Conservation (phyloP, 2,888 invertebrate species). For the Drosophila helvetica region DNA sequence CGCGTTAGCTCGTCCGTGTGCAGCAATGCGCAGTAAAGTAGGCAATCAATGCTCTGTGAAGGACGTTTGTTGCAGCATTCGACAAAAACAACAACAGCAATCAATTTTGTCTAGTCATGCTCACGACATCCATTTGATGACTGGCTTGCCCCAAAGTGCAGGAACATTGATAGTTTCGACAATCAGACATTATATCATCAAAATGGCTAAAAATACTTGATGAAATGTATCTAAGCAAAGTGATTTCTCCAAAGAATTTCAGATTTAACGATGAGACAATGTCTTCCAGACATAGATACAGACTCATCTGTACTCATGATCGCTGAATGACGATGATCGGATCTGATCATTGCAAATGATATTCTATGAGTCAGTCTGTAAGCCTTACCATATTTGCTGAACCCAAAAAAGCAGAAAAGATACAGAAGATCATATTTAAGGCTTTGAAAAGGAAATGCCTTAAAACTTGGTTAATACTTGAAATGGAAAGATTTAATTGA, state of each 20-base stretch:
- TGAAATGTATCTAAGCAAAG: slow-evolving; percentile 6
- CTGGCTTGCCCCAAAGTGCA: slow-evolving; percentile 24
- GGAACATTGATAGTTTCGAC: slow-evolving; percentile 23
- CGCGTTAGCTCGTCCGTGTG: background rate
- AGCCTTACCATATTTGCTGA: background rate
- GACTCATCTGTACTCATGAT: background rate
- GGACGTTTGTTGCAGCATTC: slow-evolving; percentile 41
- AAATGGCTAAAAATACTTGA: slow-evolving; percentile 25
- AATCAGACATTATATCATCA: slow-evolving; percentile 39
- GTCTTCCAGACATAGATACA: background rate
- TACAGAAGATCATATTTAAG: no score
- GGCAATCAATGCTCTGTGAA: slow-evolving; percentile 55
- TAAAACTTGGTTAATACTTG: no score
- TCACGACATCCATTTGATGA: slow-evolving; percentile 19
- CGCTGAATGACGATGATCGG: background rate
- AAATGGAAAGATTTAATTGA: no score
- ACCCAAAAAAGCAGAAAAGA: no score
- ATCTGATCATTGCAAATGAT: no score
- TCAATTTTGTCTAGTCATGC: slow-evolving; percentile 12
- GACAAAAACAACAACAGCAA: slow-evolving; percentile 5
- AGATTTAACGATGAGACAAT: slow-evolving; percentile 23
- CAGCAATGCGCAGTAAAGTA: slow-evolving; percentile 50
- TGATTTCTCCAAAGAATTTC: slow-evolving; percentile 24
- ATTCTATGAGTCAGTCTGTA: background rate
- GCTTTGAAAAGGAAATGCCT: no score